A percentile compares a stretch with the other conserved stretches of the same genome.
These are phyloP conservation scores for Myopa tessellatipennis DNA, from an alignment of 2,888 invertebrate species.

Conservation along the genomic window DNA sequence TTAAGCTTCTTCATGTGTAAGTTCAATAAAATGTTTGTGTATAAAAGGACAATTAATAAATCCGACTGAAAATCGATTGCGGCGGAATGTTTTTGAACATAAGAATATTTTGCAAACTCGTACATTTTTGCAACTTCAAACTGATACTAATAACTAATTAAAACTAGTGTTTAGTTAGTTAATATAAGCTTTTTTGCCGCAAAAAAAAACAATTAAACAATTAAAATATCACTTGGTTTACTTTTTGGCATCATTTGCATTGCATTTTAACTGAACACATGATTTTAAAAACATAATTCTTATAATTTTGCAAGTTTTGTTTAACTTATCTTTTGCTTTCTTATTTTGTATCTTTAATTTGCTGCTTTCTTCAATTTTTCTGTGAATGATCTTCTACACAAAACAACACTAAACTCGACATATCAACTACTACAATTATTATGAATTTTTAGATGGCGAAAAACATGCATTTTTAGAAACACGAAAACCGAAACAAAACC, in stretches of 20 bases:
- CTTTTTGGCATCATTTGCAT: not conserved
- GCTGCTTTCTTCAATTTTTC: not conserved
- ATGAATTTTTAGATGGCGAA: not conserved
- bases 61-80: no score
- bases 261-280: not conserved
- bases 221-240: not conserved
- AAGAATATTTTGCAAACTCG: no score
- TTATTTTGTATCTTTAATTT: not conserved
- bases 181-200: no score
- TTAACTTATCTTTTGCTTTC: not conserved
- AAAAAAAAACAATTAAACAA: not conserved
- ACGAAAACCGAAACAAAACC: conserved; percentile 17
- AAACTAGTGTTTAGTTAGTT: no score
- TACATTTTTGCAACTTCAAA: no score
- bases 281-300: no score
- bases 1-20: no score
- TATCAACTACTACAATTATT: conserved; percentile 21
- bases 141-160: no score
- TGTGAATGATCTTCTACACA: not conserved
- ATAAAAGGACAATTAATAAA: no score
- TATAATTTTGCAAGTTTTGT: no score
- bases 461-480: conserved; percentile 11
- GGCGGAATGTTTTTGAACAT: no score
- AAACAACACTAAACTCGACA: conserved; percentile 18
- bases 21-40: no score